Percentiles rank a stretch among this genome's conserved stretches.
phyloP scores from a whole-genome alignment of 2,113 vertebrate species.

The Hystrix cristata region DNA sequence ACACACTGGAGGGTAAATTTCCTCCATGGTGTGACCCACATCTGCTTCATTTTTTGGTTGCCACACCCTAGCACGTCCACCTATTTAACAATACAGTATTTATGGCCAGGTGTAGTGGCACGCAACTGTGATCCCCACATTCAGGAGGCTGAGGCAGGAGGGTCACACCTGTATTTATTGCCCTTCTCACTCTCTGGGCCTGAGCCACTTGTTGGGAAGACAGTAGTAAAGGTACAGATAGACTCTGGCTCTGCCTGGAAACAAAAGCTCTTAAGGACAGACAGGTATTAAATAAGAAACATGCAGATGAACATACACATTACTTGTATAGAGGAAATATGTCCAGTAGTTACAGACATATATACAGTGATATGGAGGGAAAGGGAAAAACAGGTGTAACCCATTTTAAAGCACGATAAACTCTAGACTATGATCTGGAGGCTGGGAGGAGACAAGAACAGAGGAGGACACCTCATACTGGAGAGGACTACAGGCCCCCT shows the following conservation, averaged over 20 bases:
- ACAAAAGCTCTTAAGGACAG: background rate
- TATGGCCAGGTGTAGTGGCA: background rate
- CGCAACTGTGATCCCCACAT: background rate
- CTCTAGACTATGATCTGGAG: background rate
- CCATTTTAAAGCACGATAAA: background rate
- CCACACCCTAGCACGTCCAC: background rate
- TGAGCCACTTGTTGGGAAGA: background rate
- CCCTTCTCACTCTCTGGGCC: background rate
- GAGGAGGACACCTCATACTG: rapidly evolving
- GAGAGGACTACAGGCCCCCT: background rate
- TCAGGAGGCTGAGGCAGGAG: background rate
- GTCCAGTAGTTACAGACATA: background rate
- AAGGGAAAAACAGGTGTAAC: background rate
- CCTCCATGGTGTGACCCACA: background rate
- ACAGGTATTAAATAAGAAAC: background rate
- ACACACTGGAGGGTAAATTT: background rate
- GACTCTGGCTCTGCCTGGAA: background rate
- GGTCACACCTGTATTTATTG: background rate
- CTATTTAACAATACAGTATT: background rate
- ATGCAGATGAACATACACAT: background rate
- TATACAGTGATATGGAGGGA: background rate
- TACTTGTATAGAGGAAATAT: background rate
- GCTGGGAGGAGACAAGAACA: background rate
- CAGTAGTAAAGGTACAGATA: background rate
- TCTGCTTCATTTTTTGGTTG: background rate